A percentile compares a stretch with the other conserved stretches of the same genome.
Conservation (phyloP, 2,888 invertebrate genomes). For the Agapostemon virescens region DNA sequence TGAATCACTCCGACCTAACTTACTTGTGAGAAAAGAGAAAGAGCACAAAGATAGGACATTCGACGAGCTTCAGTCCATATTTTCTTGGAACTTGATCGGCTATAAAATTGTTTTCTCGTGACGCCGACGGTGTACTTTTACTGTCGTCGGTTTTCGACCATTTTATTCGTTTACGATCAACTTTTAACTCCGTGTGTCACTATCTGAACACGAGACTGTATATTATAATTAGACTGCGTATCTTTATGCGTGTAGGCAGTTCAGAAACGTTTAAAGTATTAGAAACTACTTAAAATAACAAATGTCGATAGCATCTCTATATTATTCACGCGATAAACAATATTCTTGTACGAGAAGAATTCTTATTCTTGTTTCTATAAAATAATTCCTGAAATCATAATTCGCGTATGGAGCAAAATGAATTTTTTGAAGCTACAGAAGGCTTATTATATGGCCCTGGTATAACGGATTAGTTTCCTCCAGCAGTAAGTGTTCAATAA, state of each 20-base stretch:
- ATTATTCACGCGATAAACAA: neutral
- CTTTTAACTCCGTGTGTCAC: neutral
- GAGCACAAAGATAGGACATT: slow-evolving; percentile 1
- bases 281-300: too few species aligned
- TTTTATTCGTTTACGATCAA: neutral
- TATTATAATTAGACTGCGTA: neutral
- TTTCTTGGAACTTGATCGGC: slow-evolving; percentile 19
- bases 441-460: too few species aligned
- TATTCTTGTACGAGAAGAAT: neutral
- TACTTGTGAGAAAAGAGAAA: slow-evolving; percentile 25
- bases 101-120: neutral
- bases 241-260: neutral
- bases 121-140: neutral
- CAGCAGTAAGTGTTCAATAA: too few species aligned
- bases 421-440: too few species aligned
- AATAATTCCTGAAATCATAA: neutral
- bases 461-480: too few species aligned
- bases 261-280: neutral
- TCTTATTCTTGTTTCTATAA: neutral
- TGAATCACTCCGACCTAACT: slow-evolving; percentile 48
- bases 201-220: neutral
- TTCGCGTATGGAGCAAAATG: too few species aligned
- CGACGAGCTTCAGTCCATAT: slow-evolving; percentile 28
- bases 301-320: too few species aligned
- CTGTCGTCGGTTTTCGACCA: neutral